A percentile compares a stretch with the other conserved stretches of the same genome.
Evolutionary conservation across 1,140 invertebrate genomes (phyloP).

Genomic region (Muscidifurax raptorellus): DNA sequence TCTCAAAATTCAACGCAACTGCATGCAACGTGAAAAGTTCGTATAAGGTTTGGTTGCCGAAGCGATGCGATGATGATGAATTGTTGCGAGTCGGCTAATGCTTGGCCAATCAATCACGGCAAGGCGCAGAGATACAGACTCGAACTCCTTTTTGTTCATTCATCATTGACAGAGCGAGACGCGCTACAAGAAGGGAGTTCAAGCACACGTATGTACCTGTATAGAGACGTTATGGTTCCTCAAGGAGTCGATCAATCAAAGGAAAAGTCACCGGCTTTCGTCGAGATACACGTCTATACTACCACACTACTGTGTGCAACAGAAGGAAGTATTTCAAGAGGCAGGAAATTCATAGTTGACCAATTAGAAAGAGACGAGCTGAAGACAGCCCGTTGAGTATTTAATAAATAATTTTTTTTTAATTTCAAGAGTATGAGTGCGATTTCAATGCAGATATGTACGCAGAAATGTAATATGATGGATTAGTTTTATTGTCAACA

Average conservation of each 20-base stretch:
- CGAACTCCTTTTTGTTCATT: constrained; percentile 22
- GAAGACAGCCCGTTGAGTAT: background rate
- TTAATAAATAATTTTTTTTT: background rate
- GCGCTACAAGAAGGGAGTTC: background rate
- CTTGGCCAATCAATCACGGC: constrained; percentile 28
- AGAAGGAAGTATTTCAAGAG: background rate
- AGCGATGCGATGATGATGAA: constrained; percentile 35
- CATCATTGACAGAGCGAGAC: constrained; percentile 25
- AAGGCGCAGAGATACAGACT: background rate
- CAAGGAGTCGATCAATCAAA: constrained; percentile 21
- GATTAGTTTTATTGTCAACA: background rate
- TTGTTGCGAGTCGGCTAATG: constrained; percentile 6
- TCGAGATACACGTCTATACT: background rate
- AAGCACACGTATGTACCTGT: background rate
- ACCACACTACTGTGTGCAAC: background rate
- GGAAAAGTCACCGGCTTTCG: background rate
- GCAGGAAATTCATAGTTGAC: background rate
- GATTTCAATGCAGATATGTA: too few relatives aligned
- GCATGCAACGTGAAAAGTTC: constrained; percentile 15
- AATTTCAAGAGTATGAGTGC: background rate
- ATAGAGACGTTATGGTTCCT: constrained; percentile 15
- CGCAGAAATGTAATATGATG: background rate
- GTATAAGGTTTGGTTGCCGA: background rate
- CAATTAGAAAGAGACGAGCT: background rate
- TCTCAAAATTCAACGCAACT: background rate